These are phyloP conservation scores for Lepidostoma basale DNA, from an alignment of 1,140 invertebrate species.

Conservation along the genomic window DNA sequence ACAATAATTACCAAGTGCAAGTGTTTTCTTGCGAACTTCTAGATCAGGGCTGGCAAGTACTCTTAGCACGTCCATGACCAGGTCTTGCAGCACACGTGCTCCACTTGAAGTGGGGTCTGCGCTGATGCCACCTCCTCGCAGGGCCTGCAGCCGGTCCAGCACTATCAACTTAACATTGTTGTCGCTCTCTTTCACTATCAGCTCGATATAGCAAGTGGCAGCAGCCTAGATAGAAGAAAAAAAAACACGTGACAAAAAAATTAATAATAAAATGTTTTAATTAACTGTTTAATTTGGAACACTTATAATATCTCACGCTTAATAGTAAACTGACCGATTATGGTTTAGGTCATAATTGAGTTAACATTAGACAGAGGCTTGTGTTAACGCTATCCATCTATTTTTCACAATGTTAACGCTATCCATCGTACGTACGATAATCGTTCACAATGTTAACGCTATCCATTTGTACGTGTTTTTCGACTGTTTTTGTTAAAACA, in stretches of 20 bases:
- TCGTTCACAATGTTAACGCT: too few relatives aligned
- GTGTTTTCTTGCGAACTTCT: conserved; percentile 91
- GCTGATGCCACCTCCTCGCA: conserved; percentile 78
- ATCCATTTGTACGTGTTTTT: too few relatives aligned
- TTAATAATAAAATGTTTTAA: background rate
- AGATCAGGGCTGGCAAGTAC: conserved; percentile 93
- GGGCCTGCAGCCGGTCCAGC: conserved; percentile 88
- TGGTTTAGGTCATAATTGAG: too few relatives aligned
- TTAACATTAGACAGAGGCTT: too few relatives aligned
- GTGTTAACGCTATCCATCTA: too few relatives aligned
- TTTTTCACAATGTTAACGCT: too few relatives aligned
- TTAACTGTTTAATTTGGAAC: too few relatives aligned
- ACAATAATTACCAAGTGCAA: conserved; percentile 67
- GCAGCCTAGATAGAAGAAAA: conserved; percentile 75
- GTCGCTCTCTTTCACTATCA: conserved; percentile 98
- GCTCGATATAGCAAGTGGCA: conserved; percentile 96
- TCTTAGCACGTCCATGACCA: conserved; percentile 98
- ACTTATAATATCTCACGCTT: too few relatives aligned
- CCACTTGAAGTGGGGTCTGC: conserved; percentile 58
- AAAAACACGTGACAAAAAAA: conserved; percentile 14
- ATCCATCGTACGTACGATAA: too few relatives aligned
- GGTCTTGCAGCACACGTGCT: conserved; percentile 93
- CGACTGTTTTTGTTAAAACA: too few relatives aligned
- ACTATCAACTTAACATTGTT: conserved; percentile 99
- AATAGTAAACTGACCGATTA: too few relatives aligned